A percentile compares a stretch with the other conserved stretches of the same genome.
Conservation (phyloP, 1,140 invertebrate species). For the Steinernema khuongi region DNA sequence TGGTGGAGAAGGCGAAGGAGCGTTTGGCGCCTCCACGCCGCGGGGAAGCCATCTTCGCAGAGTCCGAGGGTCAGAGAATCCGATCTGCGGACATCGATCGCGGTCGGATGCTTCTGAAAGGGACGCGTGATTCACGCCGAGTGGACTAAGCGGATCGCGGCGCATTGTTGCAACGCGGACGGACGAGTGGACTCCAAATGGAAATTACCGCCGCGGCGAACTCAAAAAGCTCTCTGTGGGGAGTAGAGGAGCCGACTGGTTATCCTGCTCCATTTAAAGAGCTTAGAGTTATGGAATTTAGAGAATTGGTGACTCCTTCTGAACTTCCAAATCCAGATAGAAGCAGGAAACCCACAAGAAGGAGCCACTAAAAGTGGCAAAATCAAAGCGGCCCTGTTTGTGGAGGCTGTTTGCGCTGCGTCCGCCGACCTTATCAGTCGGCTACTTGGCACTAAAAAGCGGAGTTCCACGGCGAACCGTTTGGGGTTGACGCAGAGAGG, state of each 20-base stretch:
- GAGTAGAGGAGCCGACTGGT: not conserved
- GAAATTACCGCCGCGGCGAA: not conserved
- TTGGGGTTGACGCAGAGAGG: too few species aligned
- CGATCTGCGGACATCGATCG: not conserved
- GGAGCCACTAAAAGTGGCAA: too few species aligned
- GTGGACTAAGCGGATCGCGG: constrained; percentile 2
- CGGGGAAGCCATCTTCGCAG: not conserved
- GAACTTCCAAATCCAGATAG: too few species aligned
- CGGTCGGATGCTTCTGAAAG: not conserved
- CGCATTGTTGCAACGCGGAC: not conserved
- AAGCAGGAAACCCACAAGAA: too few species aligned
- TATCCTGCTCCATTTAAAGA: not conserved
- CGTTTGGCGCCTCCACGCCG: not conserved
- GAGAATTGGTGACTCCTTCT: too few species aligned
- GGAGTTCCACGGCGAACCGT: too few species aligned
- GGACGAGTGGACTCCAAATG: not conserved
- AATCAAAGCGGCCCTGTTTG: too few species aligned
- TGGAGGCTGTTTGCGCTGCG: too few species aligned
- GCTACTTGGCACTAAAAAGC: too few species aligned
- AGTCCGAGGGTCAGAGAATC: not conserved
- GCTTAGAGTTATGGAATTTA: too few species aligned
- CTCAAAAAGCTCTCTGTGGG: too few species aligned
- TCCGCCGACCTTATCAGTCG: too few species aligned
- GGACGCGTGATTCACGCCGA: not conserved
- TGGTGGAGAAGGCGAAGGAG: constrained; percentile 1